Evolutionary conservation across 2,888 invertebrate species (phyloP), one percentile per base, ranked within the genome.

Genomic region (Stictocephala bisonia): DNA sequence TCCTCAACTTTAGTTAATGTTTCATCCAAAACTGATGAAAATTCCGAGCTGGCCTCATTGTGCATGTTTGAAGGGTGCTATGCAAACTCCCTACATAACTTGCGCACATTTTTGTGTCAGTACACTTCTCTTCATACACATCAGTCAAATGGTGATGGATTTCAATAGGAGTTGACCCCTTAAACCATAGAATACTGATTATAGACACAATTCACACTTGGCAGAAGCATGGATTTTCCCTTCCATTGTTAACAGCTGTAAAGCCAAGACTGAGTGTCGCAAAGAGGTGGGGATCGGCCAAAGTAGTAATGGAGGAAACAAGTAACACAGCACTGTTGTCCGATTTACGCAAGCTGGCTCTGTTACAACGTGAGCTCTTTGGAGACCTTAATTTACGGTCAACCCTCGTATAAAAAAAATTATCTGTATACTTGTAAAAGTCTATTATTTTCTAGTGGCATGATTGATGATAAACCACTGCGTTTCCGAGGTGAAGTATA

Each of bases 401-500:
- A 9, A 22, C 15, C n/a, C 31, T 67, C 48, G 53, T 27, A 71
- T 50, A 51, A 20, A 29, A n/a, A n/a, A n/a, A n/a, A n/a, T n/a
- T n/a, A n/a, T n/a, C n/a, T n/a, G n/a, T n/a, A n/a, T n/a, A n/a
- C n/a, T n/a, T n/a, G n/a, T n/a, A n/a, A n/a, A n/a, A 11, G 40
- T 35, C 9, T 11, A 35, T 35, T 35, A 35, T 35, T 76, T 83
- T 84, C 31, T 82, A 96, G 95, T 84, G 94, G 95, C 1, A 89
- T 95, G 50, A 95, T 96, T 80, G 96, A 96, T 83, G 96, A 94
- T 78, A 93, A 94, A 81, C 96, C 96, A 0, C 85, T 96, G 80
- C 90, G 94, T 76, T 97, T 94, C 86, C 91, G 96, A 51, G 97
- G 97, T 53, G 99, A 99, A 85, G 95, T 97, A 44, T 99, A 96